Percentiles rank a stretch among this genome's conserved stretches.
phyloP scores from a whole-genome alignment of 2,797 vertebrate species.

The Euphonia xanthogaster region DNA sequence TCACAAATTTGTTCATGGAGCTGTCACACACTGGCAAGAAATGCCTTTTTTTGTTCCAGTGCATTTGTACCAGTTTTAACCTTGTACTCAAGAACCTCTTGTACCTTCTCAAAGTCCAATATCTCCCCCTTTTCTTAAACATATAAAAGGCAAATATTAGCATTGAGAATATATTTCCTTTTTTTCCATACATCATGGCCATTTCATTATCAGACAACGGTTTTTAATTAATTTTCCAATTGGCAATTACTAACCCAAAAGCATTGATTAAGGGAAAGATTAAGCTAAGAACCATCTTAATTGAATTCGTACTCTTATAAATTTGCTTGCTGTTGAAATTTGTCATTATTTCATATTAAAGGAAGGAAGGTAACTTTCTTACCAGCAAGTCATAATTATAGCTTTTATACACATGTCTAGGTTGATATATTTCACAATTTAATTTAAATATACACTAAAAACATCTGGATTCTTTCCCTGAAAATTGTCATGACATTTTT shows the following conservation, averaged over 20 bases:
- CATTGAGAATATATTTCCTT: background rate
- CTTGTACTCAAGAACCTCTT: background rate
- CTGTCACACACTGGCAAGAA: slow-evolving; percentile 18
- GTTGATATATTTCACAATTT: background rate
- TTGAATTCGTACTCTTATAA: slow-evolving; percentile 1
- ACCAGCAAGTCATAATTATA: background rate
- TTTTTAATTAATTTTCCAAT: slow-evolving; percentile 41
- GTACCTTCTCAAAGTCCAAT: background rate
- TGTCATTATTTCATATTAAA: slow-evolving; percentile 3
- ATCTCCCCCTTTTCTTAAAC: background rate
- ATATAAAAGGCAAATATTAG: background rate
- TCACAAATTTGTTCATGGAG: background rate
- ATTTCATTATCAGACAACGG: background rate
- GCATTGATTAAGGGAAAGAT: slow-evolving; percentile 23
- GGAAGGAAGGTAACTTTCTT: background rate
- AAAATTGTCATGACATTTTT: background rate
- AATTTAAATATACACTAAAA: background rate
- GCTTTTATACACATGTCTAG: background rate
- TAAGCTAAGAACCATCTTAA: slow-evolving; percentile 27
- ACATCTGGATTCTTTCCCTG: background rate
- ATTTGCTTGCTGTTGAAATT: background rate
- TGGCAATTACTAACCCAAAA: slow-evolving; percentile 23
- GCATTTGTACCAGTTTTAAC: background rate
- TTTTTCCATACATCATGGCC: background rate
- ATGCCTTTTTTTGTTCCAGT: background rate